Evolutionary conservation across 1,140 invertebrate species (phyloP).

Genomic region (Leptinotarsa undecemlineata): DNA sequence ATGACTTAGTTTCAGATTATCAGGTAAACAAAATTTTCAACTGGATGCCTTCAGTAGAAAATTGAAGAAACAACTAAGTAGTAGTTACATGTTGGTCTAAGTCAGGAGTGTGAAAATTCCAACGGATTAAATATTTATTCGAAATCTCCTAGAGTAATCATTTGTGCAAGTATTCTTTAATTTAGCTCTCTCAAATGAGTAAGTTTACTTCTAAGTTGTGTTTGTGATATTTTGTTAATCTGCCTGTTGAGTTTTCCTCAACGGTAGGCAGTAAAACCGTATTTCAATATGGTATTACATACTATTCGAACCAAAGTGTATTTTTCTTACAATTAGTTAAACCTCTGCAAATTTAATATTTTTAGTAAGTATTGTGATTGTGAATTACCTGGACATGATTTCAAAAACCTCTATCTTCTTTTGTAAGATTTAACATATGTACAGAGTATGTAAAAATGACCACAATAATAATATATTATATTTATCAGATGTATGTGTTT

Average conservation of each 20-base stretch:
- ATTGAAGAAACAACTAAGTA: too few relatives aligned
- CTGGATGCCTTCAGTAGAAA: too few relatives aligned
- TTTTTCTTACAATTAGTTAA: conserved; percentile 40
- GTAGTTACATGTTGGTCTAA: conserved; percentile 13
- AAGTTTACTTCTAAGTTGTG: conserved; percentile 26
- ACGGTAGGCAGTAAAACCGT: conserved; percentile 39
- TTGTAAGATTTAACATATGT: conserved; percentile 37
- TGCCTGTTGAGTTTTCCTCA: conserved; percentile 25
- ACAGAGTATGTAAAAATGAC: conserved; percentile 39
- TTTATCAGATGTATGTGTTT: conserved; percentile 23
- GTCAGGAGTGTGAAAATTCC: conserved; percentile 21
- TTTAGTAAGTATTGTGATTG: not conserved
- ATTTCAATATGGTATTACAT: conserved; percentile 51
- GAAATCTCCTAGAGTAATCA: conserved; percentile 37
- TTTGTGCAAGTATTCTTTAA: conserved; percentile 35
- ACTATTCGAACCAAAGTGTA: conserved; percentile 50
- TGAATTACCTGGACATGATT: conserved; percentile 22
- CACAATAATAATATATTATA: conserved; percentile 40
- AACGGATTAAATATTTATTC: conserved; percentile 39
- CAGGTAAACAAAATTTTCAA: too few relatives aligned
- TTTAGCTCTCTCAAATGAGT: conserved; percentile 29
- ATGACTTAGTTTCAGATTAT: too few relatives aligned
- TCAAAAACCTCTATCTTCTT: conserved; percentile 26
- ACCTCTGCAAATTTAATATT: conserved; percentile 1
- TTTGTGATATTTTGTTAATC: conserved; percentile 45